Base-by-base conservation (phyloP, 2,113 vertebrate genomes). In the Oreocharis arfaki region DNA sequence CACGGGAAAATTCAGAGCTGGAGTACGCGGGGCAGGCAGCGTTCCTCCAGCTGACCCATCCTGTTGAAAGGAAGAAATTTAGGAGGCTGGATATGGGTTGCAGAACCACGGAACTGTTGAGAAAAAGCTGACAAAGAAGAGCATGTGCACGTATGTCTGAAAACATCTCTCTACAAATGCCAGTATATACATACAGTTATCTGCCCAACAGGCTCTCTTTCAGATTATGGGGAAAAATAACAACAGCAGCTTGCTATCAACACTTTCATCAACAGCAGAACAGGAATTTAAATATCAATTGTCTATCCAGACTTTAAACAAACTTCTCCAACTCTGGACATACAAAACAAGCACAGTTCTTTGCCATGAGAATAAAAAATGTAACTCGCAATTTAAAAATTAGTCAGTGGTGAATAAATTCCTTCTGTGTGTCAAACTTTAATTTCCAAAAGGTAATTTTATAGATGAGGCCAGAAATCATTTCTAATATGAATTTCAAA, bases 11-110 rank as follows among this genome's bases (percentile, higher is more conserved):
- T 8, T 19, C 39, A 89, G 39, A 67, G 42, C 30, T 13, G 33
- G 39, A 68, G 11, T 21, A 44, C 0, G 0, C 0, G 0, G 44
- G 56, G 24, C 2, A 4, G 37, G 10, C n/a, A 67, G 47, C 4
- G 1, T 63, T 57, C n/a, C 55, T 53, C 46, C 3, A 0, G 4
- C 55, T 61, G 60, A 81, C 23, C 55, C 73, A 50, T n/a, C 37
- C 53, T 37, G 20, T 14, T 0, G 0, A 75, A 68, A 60, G 20
- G 41, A 87, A 64, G 37, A 68, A 9, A 49, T 14, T 3, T 2
- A 3, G 32, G n/a, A 71, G 10, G 15, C 52, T 68, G 56, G 35
- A 41, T 18, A 28, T 0, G 3, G 30, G 33, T 27, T 73, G 46
- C n/a, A 70, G 33, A 68, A 76, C 14, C 33, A 27, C 0, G 0